Conservation (phyloP, 2,113 vertebrate genomes). For the Anguilla japonica region DNA sequence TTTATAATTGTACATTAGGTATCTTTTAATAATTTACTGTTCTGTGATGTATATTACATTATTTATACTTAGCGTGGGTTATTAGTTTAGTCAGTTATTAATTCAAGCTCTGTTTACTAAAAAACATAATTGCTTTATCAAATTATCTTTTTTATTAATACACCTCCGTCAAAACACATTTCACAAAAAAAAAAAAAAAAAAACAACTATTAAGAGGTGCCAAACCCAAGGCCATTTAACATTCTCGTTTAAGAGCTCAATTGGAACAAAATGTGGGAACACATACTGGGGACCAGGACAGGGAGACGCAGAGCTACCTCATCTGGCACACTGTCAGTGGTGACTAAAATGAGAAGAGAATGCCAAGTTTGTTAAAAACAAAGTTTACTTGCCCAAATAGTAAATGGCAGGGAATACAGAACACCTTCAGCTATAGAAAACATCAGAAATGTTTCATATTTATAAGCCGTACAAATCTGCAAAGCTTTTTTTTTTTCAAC, state of each 20-base stretch:
- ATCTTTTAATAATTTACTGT: background rate
- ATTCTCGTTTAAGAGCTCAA: background rate
- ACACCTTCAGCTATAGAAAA: constrained; percentile 81
- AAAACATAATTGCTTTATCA: background rate
- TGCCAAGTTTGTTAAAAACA: constrained; percentile 57
- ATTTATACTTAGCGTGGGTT: too few species aligned
- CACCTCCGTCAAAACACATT: background rate
- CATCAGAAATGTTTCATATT: constrained; percentile 74
- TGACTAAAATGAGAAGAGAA: background rate
- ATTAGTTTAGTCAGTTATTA: background rate
- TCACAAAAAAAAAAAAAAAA: background rate
- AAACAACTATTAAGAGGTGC: background rate
- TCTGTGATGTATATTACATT: background rate
- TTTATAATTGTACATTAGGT: background rate
- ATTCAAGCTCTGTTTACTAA: background rate
- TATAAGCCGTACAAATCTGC: constrained; percentile 82
- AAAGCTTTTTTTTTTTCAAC: constrained; percentile 63
- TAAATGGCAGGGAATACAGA: constrained; percentile 77
- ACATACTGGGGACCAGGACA: background rate
- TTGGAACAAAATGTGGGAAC: background rate
- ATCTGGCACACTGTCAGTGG: background rate
- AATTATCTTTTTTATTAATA: background rate
- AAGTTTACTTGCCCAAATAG: constrained; percentile 78
- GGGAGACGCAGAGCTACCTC: background rate
- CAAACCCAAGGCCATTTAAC: background rate